These are phyloP conservation scores for Oligia fasciuncula DNA, from an alignment of 2,888 invertebrate genomes.

Conservation along the genomic window DNA sequence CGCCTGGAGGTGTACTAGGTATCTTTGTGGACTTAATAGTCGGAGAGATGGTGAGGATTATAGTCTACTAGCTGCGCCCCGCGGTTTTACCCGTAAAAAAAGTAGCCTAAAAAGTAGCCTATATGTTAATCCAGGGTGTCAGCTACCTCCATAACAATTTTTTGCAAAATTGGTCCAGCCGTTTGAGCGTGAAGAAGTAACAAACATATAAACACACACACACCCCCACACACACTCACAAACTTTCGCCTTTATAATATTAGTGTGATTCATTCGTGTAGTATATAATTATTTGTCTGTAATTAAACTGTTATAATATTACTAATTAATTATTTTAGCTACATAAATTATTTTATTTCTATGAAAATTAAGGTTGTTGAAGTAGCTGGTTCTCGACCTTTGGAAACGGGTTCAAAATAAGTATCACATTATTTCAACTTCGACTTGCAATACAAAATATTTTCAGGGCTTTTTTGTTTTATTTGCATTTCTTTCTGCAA, in stretches of 20 bases:
- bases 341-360: neutral
- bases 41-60: conserved; percentile 8
- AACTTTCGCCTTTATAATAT: no score
- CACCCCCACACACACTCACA: no score
- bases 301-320: neutral
- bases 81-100: no score
- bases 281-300: neutral
- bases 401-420: neutral
- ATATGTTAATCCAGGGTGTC: no score
- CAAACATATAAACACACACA: no score
- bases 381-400: neutral
- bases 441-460: no score
- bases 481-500: neutral
- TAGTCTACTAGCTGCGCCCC: no score
- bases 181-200: no score
- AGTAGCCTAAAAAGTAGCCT: no score
- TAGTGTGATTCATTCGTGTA: neutral
- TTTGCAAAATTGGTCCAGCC: no score
- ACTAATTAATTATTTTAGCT: neutral
- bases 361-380: neutral
- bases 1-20: conserved; percentile 64
- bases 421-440: neutral
- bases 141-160: no score
- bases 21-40: conserved; percentile 15
- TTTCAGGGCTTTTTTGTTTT: no score